Percentiles rank a stretch among this genome's conserved stretches.
These are phyloP conservation scores for Cranoglanis bouderius DNA, from an alignment of 2,113 vertebrate species.

Conservation along the genomic window DNA sequence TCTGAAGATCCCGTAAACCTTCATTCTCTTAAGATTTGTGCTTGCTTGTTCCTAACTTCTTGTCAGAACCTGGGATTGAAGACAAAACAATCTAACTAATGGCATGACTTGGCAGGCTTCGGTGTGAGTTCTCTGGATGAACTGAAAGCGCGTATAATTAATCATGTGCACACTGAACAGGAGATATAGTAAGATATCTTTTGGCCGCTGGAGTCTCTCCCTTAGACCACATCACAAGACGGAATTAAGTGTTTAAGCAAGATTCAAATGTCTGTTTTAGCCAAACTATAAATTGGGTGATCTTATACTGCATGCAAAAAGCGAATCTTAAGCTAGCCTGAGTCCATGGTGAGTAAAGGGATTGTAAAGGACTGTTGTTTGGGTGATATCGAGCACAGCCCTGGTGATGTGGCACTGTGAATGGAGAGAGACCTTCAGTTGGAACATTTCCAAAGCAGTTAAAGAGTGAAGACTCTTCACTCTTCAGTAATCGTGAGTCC, in stretches of 20 bases:
- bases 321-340: background rate
- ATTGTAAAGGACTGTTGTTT: background rate
- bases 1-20: background rate
- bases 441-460: background rate
- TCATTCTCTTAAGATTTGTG: conserved; percentile 1
- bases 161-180: background rate
- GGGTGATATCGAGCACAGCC: background rate
- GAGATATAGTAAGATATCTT: background rate
- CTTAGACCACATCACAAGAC: background rate
- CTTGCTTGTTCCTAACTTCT: background rate
- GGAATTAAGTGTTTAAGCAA: background rate
- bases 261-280: background rate
- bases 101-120: background rate
- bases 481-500: background rate
- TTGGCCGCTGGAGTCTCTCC: background rate
- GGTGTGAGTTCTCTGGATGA: background rate
- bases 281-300: background rate
- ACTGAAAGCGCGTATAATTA: background rate
- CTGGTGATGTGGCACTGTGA: background rate
- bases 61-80: conserved; percentile 4
- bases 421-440: background rate
- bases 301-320: background rate
- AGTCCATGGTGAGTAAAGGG: background rate
- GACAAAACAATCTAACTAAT: conserved; percentile 12
- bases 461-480: background rate